These are phyloP conservation scores for Drosophila virilis DNA, from an alignment of 1,140 invertebrate genomes.

Conservation along the genomic window DNA sequence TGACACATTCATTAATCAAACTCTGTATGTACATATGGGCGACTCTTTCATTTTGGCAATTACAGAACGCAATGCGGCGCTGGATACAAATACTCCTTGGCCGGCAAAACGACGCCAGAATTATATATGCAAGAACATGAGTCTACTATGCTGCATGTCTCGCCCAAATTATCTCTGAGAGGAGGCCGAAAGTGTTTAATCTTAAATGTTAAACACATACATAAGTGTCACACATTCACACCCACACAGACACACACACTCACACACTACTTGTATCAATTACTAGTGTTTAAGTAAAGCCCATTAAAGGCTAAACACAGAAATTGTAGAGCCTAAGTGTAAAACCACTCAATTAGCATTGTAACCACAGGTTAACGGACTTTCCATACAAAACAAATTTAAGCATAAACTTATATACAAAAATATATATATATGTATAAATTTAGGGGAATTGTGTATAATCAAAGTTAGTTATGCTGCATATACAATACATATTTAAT, in stretches of 20 bases:
- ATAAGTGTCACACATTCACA: slow-evolving; percentile 9
- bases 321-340: slow-evolving; percentile 37
- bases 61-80: slow-evolving; percentile 85
- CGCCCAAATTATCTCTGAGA: slow-evolving; percentile 88
- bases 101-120: slow-evolving; percentile 86
- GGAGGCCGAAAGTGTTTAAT: slow-evolving; percentile 69
- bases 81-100: slow-evolving; percentile 87
- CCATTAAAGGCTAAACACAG: slow-evolving; percentile 31
- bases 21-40: slow-evolving; percentile 13
- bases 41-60: slow-evolving; percentile 27
- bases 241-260: slow-evolving; percentile 45
- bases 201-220: slow-evolving; percentile 19
- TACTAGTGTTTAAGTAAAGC: slow-evolving; percentile 68
- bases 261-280: slow-evolving; percentile 76
- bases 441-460: slow-evolving; percentile 61
- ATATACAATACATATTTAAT: slow-evolving; percentile 67
- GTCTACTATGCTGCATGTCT: slow-evolving; percentile 88
- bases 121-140: slow-evolving; percentile 88
- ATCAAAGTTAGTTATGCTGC: slow-evolving; percentile 78
- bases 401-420: background rate
- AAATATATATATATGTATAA: slow-evolving; percentile 8
- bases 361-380: slow-evolving; percentile 55
- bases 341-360: slow-evolving; percentile 62
- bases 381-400: slow-evolving; percentile 28
- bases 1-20: slow-evolving; percentile 57